Evolutionary conservation across 1,140 invertebrate species (phyloP).

Genomic region (Cydia strobilella): DNA sequence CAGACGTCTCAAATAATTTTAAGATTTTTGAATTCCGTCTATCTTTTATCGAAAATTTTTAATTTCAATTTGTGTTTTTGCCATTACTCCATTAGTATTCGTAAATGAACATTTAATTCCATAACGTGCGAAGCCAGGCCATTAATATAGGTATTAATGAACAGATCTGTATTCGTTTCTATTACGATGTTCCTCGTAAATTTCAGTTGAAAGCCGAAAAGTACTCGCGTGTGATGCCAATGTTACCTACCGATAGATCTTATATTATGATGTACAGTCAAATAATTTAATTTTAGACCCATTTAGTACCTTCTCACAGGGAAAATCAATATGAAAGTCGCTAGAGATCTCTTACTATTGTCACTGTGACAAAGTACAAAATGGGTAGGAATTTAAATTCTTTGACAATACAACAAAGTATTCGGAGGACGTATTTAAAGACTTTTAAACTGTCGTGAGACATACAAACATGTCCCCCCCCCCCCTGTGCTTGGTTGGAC

Average conservation of each 20-base stretch:
- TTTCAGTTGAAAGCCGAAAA: neutral
- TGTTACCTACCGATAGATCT: neutral
- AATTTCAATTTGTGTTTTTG: neutral
- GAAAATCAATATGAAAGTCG: too few relatives aligned
- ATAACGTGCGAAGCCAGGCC: neutral
- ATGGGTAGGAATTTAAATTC: too few relatives aligned
- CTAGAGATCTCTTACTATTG: too few relatives aligned
- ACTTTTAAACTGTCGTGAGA: too few relatives aligned
- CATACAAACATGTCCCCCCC: too few relatives aligned
- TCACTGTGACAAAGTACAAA: too few relatives aligned
- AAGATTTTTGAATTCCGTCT: neutral
- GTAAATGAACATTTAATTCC: neutral
- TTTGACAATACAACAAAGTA: too few relatives aligned
- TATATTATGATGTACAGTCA: neutral
- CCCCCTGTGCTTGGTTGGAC: too few relatives aligned
- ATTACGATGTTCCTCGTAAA: neutral
- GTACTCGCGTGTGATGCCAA: neutral
- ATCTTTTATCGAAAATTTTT: neutral
- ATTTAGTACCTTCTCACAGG: too few relatives aligned
- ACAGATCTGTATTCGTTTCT: neutral
- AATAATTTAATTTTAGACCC: too few relatives aligned
- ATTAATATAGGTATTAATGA: constrained; percentile 16
- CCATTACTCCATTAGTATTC: neutral
- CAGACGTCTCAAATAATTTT: too few relatives aligned
- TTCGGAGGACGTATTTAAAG: too few relatives aligned